phyloP scores from a whole-genome alignment of 2,888 invertebrate genomes.

The Elysia crispata region DNA sequence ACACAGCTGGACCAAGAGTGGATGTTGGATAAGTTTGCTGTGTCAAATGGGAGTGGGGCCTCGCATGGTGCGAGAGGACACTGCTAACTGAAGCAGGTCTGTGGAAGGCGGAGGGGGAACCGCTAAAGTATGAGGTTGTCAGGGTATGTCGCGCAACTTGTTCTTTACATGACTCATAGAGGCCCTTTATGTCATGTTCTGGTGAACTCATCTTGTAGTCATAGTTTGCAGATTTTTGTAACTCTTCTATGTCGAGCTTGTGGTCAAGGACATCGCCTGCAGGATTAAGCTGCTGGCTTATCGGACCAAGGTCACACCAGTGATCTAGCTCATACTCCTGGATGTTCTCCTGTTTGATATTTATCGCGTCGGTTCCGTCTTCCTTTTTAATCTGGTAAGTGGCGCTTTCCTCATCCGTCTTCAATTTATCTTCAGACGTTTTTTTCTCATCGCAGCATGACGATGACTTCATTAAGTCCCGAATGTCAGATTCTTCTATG shows the following conservation, averaged over 20 bases:
- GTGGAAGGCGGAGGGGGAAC: too few relatives aligned
- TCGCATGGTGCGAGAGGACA: too few relatives aligned
- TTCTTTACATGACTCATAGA: neutral
- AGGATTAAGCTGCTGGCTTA: constrained; percentile 2
- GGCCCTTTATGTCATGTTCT: neutral
- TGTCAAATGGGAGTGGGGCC: too few relatives aligned
- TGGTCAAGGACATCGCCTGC: neutral
- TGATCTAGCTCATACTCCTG: constrained; percentile 35
- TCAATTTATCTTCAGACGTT: too few relatives aligned
- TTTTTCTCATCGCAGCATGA: too few relatives aligned
- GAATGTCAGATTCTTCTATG: too few relatives aligned
- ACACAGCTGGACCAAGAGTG: too few relatives aligned
- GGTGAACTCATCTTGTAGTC: neutral
- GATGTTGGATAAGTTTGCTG: too few relatives aligned
- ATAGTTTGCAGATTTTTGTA: neutral
- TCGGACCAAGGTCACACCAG: constrained; percentile 43
- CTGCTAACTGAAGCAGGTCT: too few relatives aligned
- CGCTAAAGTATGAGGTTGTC: too few relatives aligned
- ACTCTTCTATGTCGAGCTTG: neutral
- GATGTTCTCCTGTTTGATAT: constrained; percentile 31
- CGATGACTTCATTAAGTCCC: too few relatives aligned
- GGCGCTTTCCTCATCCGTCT: too few relatives aligned
- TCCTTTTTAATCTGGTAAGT: neutral
- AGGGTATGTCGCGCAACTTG: neutral
- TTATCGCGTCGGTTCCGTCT: neutral